Evolutionary conservation across 1,140 invertebrate genomes (phyloP).

Genomic region (Chironomus tepperi): DNA sequence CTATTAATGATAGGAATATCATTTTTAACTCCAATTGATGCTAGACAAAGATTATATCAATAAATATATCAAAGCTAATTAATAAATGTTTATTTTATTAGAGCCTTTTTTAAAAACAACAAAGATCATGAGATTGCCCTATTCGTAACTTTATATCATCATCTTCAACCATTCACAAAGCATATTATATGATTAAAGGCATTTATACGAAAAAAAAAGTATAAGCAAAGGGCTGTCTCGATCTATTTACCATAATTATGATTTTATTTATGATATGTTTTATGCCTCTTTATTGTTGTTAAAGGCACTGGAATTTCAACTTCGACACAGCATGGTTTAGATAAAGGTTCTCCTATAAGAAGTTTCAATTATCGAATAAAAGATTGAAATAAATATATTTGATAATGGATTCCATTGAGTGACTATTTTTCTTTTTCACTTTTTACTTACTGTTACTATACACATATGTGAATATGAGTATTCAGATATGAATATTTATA

Average conservation of each 20-base stretch:
- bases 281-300: background rate
- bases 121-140: background rate
- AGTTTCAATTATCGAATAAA: background rate
- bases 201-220: background rate
- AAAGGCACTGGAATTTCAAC: conserved; percentile 1
- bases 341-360: background rate
- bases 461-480: background rate
- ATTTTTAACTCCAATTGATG: background rate
- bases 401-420: background rate
- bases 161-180: background rate
- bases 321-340: background rate
- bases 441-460: background rate
- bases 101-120: background rate
- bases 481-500: conserved; percentile 2
- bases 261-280: conserved; percentile 12
- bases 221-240: background rate
- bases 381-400: background rate
- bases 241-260: conserved; percentile 22
- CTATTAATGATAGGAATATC: background rate
- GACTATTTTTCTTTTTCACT: background rate
- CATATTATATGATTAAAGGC: background rate
- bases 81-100: conserved; percentile 24
- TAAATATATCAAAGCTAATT: conserved; percentile 20
- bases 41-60: conserved; percentile 9
- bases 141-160: background rate